Percentiles rank a stretch among this genome's conserved stretches.
phyloP scores from a whole-genome alignment of 2,113 vertebrate species.

The Mus pahari region DNA sequence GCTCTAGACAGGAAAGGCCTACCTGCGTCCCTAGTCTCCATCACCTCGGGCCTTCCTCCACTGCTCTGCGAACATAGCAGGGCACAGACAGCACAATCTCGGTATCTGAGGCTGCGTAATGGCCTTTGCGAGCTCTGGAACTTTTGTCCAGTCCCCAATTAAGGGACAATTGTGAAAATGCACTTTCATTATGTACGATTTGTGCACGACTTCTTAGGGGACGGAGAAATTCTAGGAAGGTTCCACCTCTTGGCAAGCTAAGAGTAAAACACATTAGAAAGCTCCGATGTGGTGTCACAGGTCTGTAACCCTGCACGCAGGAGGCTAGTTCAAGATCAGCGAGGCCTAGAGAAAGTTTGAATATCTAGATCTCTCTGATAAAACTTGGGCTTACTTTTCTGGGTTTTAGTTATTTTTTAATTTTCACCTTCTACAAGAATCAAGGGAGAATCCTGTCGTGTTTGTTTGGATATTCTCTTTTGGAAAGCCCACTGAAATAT shows the following conservation, averaged over 20 bases:
- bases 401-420: background rate
- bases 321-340: no score
- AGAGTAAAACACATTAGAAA: background rate
- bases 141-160: no score
- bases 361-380: background rate
- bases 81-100: background rate
- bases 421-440: background rate
- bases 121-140: background rate
- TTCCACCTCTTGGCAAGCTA: background rate
- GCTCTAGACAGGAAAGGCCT: background rate
- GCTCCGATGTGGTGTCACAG: background rate
- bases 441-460: background rate
- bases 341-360: background rate
- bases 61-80: background rate
- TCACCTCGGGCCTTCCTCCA: accelerated
- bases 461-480: background rate
- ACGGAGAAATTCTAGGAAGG: background rate
- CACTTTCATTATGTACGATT: background rate
- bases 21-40: background rate
- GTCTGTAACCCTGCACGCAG: no score
- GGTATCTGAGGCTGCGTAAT: background rate
- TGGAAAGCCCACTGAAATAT: background rate
- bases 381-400: background rate
- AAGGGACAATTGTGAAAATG: background rate
- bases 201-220: no score